A percentile compares a stretch with the other conserved stretches of the same genome.
Conservation (phyloP, 2,888 invertebrate genomes). For the Drosophila vallismaia region DNA sequence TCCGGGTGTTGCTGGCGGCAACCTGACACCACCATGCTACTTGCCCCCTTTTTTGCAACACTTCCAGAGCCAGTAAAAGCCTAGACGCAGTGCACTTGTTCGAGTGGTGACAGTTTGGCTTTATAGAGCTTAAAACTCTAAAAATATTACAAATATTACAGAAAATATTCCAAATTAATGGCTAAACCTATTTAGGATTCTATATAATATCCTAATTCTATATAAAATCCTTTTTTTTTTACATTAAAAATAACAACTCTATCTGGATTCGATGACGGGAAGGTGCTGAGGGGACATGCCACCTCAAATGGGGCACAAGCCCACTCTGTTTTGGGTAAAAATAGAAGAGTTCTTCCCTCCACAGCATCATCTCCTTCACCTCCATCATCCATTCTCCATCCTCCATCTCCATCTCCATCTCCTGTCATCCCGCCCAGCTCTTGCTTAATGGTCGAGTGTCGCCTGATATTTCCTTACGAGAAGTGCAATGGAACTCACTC, state of each 20-base stretch:
- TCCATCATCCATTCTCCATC: too few relatives aligned
- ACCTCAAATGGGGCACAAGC: conserved; percentile 40
- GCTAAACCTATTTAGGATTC: too few relatives aligned
- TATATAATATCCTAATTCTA: too few relatives aligned
- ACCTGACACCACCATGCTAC: conserved; percentile 47
- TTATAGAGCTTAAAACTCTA: too few relatives aligned
- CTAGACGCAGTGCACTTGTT: conserved; percentile 55
- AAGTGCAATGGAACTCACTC: conserved; percentile 35
- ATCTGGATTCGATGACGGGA: background rate
- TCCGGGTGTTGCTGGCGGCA: conserved; percentile 32
- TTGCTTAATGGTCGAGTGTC: conserved; percentile 50
- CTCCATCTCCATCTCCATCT: conserved; percentile 10
- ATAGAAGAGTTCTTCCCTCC: conserved; percentile 23
- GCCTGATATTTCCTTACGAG: conserved; percentile 32
- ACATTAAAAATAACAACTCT: conserved; percentile 5
- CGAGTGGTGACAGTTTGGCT: conserved; percentile 24
- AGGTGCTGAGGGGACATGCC: background rate
- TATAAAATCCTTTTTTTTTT: background rate
- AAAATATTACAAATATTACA: too few relatives aligned
- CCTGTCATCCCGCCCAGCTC: conserved; percentile 22
- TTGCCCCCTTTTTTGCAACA: conserved; percentile 24
- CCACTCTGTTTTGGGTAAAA: conserved; percentile 57
- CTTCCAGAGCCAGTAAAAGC: conserved; percentile 35
- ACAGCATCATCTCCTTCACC: conserved; percentile 4
- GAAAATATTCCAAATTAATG: too few relatives aligned